phyloP scores from a whole-genome alignment of 2,113 vertebrate species.

The Oxyura jamaicensis region DNA sequence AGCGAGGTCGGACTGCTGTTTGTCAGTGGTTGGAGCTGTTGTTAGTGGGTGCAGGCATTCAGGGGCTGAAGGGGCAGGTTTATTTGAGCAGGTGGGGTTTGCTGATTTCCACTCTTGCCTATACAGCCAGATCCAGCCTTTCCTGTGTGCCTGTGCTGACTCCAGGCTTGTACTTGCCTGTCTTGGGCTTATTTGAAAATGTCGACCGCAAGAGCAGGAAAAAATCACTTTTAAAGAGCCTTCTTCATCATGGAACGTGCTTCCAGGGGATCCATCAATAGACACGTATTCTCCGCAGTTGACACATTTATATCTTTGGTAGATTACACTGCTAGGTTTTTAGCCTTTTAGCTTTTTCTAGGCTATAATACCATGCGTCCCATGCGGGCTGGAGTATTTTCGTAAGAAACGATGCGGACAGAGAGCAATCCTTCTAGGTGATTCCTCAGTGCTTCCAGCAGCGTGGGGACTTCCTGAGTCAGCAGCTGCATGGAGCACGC shows the following conservation, averaged over 20 bases:
- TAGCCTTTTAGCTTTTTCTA: not conserved
- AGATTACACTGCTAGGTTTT: not conserved
- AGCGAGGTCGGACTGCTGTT: not conserved
- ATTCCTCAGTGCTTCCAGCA: not conserved
- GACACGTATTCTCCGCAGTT: not conserved
- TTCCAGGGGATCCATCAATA: not conserved
- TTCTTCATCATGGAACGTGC: not conserved
- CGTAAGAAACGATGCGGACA: not conserved
- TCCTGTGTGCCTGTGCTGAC: not conserved
- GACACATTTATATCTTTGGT: not conserved
- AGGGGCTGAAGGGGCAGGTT: not conserved
- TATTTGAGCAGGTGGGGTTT: not conserved
- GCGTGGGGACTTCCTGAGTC: not conserved
- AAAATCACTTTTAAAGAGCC: not conserved
- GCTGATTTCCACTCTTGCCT: not conserved
- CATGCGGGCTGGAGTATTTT: not conserved
- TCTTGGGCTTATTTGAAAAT: slow-evolving; percentile 10
- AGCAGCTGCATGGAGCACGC: not conserved
- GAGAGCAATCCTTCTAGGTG: not conserved
- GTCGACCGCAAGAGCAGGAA: not conserved
- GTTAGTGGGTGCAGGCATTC: not conserved
- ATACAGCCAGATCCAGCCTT: not conserved
- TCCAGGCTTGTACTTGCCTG: not conserved
- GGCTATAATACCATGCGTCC: not conserved
- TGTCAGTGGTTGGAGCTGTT: not conserved